Conservation (phyloP, 2,113 vertebrate genomes). For the Climacteris rufus region DNA sequence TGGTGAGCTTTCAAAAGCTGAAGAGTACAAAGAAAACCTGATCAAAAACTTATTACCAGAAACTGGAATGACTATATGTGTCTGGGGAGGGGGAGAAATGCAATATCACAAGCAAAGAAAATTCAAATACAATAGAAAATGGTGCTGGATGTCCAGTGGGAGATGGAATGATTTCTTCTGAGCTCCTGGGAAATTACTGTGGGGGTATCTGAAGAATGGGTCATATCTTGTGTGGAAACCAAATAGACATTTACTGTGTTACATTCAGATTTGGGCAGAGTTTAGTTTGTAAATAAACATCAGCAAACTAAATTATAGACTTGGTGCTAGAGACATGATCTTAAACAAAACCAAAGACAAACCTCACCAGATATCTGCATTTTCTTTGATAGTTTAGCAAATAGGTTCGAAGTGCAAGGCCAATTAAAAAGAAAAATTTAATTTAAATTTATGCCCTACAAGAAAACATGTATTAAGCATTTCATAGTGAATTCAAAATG, state of each 20-base stretch:
- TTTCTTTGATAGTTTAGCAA: background rate
- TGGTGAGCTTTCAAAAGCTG: background rate
- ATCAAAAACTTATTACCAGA: slow-evolving; percentile 37
- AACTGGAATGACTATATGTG: background rate
- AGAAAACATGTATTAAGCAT: background rate
- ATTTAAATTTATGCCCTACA: background rate
- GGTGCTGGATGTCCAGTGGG: background rate
- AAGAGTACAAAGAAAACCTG: slow-evolving; percentile 13
- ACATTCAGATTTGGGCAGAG: background rate
- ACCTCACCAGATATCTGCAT: background rate
- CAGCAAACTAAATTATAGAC: background rate
- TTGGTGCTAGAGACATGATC: background rate
- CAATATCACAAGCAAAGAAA: background rate
- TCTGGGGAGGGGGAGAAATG: background rate
- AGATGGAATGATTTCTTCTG: background rate
- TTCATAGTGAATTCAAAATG: background rate
- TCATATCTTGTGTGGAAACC: background rate
- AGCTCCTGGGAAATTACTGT: slow-evolving; percentile 8
- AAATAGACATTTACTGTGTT: background rate
- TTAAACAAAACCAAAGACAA: background rate
- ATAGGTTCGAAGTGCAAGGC: background rate
- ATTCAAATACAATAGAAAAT: slow-evolving; percentile 16
- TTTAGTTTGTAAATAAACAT: background rate
- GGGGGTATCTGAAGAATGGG: background rate
- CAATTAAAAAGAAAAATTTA: background rate